Conservation (phyloP, 2,888 invertebrate genomes). For the Autographa pulchrina region DNA sequence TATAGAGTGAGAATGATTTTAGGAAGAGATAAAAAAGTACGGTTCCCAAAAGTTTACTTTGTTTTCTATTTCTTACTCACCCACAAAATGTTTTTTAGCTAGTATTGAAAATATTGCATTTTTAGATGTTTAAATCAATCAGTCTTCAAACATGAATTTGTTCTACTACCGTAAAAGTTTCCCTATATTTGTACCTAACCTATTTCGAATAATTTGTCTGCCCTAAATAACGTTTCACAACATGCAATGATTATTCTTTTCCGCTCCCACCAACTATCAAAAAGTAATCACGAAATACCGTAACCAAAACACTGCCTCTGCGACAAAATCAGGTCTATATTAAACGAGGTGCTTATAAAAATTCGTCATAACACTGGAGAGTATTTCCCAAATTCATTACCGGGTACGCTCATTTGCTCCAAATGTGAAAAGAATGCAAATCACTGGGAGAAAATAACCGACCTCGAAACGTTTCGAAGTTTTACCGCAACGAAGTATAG, state of each 20-base stretch:
- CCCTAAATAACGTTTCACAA: not conserved
- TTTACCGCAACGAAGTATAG: conserved; percentile 56
- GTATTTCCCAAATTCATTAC: conserved; percentile 61
- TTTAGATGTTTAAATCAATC: not conserved
- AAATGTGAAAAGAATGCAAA: conserved; percentile 67
- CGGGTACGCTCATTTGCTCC: conserved; percentile 60
- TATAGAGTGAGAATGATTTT: no score
- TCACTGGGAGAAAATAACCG: conserved; percentile 51
- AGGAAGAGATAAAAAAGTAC: no score
- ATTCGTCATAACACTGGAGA: conserved; percentile 47
- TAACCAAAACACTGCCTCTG: conserved; percentile 29
- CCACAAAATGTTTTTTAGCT: no score
- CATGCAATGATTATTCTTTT: conserved; percentile 4
- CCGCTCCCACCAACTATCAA: conserved; percentile 38
- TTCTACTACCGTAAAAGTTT: not conserved
- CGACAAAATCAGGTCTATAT: conserved; percentile 49
- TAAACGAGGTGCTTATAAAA: conserved; percentile 51
- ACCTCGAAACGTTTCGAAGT: conserved; percentile 54
- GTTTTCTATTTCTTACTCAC: no score
- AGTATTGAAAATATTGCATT: no score
- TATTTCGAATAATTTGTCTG: not conserved
- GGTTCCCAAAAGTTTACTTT: no score
- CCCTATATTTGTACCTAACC: not conserved
- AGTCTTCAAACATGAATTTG: not conserved
- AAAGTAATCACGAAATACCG: conserved; percentile 47